Percentiles rank a stretch among this genome's conserved stretches.
These are phyloP conservation scores for Mellilla xanthometata DNA, from an alignment of 2,888 invertebrate genomes.

Conservation along the genomic window DNA sequence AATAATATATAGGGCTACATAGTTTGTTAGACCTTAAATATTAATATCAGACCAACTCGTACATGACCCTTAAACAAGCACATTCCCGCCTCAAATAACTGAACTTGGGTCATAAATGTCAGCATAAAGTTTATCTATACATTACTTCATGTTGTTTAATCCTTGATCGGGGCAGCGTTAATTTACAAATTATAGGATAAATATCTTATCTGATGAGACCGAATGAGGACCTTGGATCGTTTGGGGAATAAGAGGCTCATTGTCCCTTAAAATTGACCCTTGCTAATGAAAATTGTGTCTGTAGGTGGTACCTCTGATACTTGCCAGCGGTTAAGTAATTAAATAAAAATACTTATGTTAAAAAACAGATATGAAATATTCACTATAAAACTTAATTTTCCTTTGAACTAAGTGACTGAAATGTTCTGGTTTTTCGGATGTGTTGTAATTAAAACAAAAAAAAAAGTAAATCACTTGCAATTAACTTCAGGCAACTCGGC, in stretches of 20 bases:
- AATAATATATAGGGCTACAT: conserved; percentile 4
- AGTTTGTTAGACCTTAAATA: conserved; percentile 28
- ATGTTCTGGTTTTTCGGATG: too few species aligned
- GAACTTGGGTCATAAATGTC: conserved; percentile 45
- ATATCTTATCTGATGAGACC: not conserved
- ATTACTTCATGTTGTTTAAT: conserved; percentile 25
- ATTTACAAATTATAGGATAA: conserved; percentile 5
- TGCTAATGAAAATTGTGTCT: not conserved
- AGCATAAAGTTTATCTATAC: conserved; percentile 35
- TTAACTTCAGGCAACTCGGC: too few species aligned
- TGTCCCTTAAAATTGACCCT: not conserved
- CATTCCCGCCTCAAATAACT: conserved; percentile 38
- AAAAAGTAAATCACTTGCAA: too few species aligned
- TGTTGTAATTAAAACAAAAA: too few species aligned
- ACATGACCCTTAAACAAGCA: conserved; percentile 33
- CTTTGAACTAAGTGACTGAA: too few species aligned
- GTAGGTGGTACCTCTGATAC: too few species aligned
- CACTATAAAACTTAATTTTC: too few species aligned
- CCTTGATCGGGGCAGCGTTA: conserved; percentile 35
- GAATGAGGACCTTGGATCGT: not conserved
- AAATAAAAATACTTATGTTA: too few species aligned
- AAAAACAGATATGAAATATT: too few species aligned
- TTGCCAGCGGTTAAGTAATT: too few species aligned
- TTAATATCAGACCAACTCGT: conserved; percentile 17
- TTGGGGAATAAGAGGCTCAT: not conserved